Percentiles rank a stretch among this genome's conserved stretches.
Evolutionary conservation across 30 jellyfish, hydroid and myxozoan genomes (phyloP).

Genomic region (Aurelia coerulea): DNA sequence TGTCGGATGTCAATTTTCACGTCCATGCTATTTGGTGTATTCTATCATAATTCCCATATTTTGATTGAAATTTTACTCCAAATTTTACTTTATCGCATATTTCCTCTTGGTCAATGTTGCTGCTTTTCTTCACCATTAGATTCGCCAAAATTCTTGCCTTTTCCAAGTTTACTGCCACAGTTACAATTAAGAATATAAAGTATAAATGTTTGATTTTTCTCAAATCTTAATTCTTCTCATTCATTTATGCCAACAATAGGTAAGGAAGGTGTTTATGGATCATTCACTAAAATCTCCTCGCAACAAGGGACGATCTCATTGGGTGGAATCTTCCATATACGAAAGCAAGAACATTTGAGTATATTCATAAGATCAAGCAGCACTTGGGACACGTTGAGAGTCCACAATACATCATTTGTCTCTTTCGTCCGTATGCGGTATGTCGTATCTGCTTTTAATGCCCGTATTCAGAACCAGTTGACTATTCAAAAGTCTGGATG

Average conservation of each 20-base stretch:
- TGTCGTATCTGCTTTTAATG: constrained; percentile 87
- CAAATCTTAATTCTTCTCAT: no score
- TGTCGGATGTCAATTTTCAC: no score
- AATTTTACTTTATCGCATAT: no score
- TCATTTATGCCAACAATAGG: constrained; percentile 2
- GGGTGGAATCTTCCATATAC: constrained; percentile 79
- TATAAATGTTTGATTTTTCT: no score
- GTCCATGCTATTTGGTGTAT: no score
- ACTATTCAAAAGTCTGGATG: constrained; percentile 70
- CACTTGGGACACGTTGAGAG: constrained; percentile 41
- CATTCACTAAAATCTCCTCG: constrained; percentile 67
- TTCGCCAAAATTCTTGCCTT: no score
- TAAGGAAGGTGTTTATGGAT: constrained; percentile 80
- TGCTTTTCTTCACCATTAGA: no score
- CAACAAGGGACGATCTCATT: constrained; percentile 64
- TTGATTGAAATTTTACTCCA: no score
- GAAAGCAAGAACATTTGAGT: constrained; percentile 69
- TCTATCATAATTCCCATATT: no score
- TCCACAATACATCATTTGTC: constrained; percentile 70
- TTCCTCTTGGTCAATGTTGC: no score
- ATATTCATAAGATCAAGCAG: constrained; percentile 64
- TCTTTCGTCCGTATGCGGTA: constrained; percentile 85
- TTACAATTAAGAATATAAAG: no score
- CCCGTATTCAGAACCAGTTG: constrained; percentile 63
- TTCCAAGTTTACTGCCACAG: no score